Evolutionary conservation across 2,113 vertebrate genomes (phyloP).

Genomic region (Origma solitaria): DNA sequence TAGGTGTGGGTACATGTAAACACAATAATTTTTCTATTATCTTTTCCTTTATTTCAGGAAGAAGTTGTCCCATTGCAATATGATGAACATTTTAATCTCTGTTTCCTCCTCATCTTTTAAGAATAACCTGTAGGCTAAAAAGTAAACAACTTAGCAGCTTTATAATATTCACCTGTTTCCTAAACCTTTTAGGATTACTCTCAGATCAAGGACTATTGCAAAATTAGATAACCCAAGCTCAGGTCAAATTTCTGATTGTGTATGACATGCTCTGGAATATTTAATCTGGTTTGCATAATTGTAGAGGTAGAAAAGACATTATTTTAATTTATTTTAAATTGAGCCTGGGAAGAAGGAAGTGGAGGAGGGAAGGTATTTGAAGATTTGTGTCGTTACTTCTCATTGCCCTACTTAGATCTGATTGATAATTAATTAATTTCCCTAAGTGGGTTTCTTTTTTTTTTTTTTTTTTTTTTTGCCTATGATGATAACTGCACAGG

Average conservation of each 20-base stretch:
- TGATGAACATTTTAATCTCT: not conserved
- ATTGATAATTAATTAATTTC: not conserved
- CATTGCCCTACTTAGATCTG: too few species aligned
- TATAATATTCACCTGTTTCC: not conserved
- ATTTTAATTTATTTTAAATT: not conserved
- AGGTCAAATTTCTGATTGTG: not conserved
- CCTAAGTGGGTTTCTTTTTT: not conserved
- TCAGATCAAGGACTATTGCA: not conserved
- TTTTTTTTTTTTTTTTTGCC: not conserved
- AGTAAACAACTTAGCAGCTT: not conserved
- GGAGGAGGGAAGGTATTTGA: not conserved
- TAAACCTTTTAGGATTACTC: not conserved
- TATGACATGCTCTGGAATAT: not conserved
- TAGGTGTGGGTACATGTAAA: not conserved
- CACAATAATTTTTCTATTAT: not conserved
- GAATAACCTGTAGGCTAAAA: fast-evolving
- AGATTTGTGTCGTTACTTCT: not conserved
- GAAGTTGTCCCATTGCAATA: not conserved
- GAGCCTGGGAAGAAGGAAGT: not conserved
- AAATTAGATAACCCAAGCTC: not conserved
- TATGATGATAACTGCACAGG: not conserved
- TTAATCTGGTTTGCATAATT: not conserved
- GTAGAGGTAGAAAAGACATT: not conserved
- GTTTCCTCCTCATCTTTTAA: not conserved
- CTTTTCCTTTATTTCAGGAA: not conserved